Percentiles rank a stretch among this genome's conserved stretches.
Evolutionary conservation across 1,140 invertebrate species (phyloP).

Genomic region (Nasonia giraulti): DNA sequence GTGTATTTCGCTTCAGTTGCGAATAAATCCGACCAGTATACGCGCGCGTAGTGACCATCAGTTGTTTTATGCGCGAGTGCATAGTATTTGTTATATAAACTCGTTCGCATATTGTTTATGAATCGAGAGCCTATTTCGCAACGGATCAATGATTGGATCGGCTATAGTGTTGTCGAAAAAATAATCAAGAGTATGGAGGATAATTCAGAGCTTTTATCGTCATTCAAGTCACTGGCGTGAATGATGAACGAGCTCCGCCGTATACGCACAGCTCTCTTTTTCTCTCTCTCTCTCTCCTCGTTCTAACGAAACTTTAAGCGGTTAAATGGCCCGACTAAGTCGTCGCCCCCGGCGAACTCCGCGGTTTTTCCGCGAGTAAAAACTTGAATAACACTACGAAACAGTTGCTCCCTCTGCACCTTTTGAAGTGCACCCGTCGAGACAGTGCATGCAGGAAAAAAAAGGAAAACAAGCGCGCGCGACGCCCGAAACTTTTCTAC

Average conservation of each 20-base stretch:
- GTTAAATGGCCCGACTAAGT: constrained; percentile 41
- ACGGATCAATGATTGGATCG: too few species aligned
- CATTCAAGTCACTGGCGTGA: constrained; percentile 31
- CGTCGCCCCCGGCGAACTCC: too few species aligned
- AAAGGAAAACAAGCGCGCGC: not conserved
- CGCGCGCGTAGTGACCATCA: too few species aligned
- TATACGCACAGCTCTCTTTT: too few species aligned
- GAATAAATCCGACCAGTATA: too few species aligned
- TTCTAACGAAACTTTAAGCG: constrained; percentile 43
- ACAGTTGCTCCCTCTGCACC: constrained; percentile 17
- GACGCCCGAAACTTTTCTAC: constrained; percentile 22
- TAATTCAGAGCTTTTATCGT: not conserved
- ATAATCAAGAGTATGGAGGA: too few species aligned
- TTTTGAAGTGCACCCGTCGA: not conserved
- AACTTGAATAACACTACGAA: constrained; percentile 40
- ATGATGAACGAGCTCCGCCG: constrained; percentile 40
- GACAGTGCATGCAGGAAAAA: not conserved
- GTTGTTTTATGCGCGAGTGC: too few species aligned
- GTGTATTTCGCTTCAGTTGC: not conserved
- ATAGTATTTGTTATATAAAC: too few species aligned
- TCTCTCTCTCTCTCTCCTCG: not conserved
- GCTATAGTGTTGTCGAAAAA: too few species aligned
- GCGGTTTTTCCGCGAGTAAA: constrained; percentile 28
- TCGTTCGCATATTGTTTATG: too few species aligned
- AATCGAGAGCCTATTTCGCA: too few species aligned